Percentiles rank a stretch among this genome's conserved stretches.
These are phyloP conservation scores for Eledona agricola DNA, from an alignment of 2,888 invertebrate genomes.

Conservation along the genomic window DNA sequence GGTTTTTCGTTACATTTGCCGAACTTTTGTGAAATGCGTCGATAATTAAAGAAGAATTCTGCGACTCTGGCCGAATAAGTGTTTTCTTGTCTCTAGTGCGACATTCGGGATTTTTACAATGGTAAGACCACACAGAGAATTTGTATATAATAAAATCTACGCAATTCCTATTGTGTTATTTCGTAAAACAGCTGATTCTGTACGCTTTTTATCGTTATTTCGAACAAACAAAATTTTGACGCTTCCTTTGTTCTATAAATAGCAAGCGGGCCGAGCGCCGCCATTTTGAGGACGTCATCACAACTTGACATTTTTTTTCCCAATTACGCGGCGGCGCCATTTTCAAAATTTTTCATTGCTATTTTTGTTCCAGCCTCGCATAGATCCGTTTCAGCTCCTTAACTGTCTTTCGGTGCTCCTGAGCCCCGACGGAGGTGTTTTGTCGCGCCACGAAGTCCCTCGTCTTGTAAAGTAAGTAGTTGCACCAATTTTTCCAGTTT, in stretches of 20 bases:
- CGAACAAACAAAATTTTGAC: too few species aligned
- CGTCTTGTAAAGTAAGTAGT: slow-evolving; percentile 85
- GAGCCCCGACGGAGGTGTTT: slow-evolving; percentile 85
- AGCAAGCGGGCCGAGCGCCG: slow-evolving; percentile 5
- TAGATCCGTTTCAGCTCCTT: slow-evolving; percentile 88
- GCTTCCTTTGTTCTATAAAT: slow-evolving; percentile 8
- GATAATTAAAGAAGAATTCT: slow-evolving; percentile 18
- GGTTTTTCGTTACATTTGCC: slow-evolving; percentile 8
- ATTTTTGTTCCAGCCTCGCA: slow-evolving; percentile 79
- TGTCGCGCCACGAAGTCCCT: slow-evolving; percentile 86
- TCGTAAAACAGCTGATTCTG: slow-evolving; percentile 14
- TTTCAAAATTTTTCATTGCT: slow-evolving; percentile 2
- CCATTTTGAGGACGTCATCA: slow-evolving; percentile 43
- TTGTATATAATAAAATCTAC: slow-evolving; percentile 37
- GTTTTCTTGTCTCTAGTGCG: slow-evolving; percentile 26
- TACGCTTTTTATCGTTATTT: slow-evolving; percentile 1
- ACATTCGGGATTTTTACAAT: slow-evolving; percentile 30
- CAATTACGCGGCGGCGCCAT: slow-evolving; percentile 17
- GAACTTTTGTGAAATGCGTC: slow-evolving; percentile 24
- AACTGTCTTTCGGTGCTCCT: slow-evolving; percentile 89
- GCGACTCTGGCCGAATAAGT: slow-evolving; percentile 8
- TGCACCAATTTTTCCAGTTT: slow-evolving; percentile 30
- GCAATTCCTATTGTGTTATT: slow-evolving; percentile 24
- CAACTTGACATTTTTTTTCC: slow-evolving; percentile 11
- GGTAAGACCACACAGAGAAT: slow-evolving; percentile 34